Percentiles rank a stretch among this genome's conserved stretches.
These are phyloP conservation scores for Boloria euphrosyne DNA, from an alignment of 2,888 invertebrate species.

Conservation along the genomic window DNA sequence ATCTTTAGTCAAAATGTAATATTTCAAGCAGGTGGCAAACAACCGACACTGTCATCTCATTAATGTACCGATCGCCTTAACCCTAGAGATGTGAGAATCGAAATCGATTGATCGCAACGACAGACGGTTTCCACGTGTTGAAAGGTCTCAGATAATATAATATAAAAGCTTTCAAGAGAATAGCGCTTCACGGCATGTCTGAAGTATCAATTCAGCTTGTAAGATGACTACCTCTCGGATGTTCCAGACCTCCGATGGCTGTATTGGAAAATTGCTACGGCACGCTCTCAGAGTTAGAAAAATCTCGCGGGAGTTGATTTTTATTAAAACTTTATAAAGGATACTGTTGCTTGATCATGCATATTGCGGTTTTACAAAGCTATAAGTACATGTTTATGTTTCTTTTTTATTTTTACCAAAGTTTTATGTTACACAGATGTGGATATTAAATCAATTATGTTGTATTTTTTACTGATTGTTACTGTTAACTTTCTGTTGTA, in stretches of 20 bases:
- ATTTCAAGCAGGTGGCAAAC: constrained; percentile 21
- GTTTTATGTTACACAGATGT: neutral
- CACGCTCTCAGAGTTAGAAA: constrained; percentile 47
- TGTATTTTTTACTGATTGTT: too few species aligned
- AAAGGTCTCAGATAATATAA: constrained; percentile 80
- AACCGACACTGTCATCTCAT: constrained; percentile 37
- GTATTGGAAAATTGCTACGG: constrained; percentile 75
- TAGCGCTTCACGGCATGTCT: constrained; percentile 74
- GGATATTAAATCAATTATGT: too few species aligned
- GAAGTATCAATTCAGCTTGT: constrained; percentile 81
- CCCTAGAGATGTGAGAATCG: constrained; percentile 69
- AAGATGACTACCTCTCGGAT: constrained; percentile 72
- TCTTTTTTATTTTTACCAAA: constrained; percentile 17
- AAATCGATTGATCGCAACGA: constrained; percentile 73
- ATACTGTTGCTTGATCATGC: constrained; percentile 28
- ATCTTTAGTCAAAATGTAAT: constrained; percentile 12
- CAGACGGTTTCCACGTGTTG: constrained; percentile 77
- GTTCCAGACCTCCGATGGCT: constrained; percentile 67
- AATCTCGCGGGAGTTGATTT: constrained; percentile 66
- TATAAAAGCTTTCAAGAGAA: constrained; percentile 82
- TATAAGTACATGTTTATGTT: constrained; percentile 14
- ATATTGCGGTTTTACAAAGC: constrained; percentile 23
- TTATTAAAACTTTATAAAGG: constrained; percentile 67
- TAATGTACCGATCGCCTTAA: constrained; percentile 46
- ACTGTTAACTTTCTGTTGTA: too few species aligned